Evolutionary conservation across 1,140 invertebrate species (phyloP), one percentile per base, ranked within the genome.

Genomic region (Drosophila neocordata): DNA sequence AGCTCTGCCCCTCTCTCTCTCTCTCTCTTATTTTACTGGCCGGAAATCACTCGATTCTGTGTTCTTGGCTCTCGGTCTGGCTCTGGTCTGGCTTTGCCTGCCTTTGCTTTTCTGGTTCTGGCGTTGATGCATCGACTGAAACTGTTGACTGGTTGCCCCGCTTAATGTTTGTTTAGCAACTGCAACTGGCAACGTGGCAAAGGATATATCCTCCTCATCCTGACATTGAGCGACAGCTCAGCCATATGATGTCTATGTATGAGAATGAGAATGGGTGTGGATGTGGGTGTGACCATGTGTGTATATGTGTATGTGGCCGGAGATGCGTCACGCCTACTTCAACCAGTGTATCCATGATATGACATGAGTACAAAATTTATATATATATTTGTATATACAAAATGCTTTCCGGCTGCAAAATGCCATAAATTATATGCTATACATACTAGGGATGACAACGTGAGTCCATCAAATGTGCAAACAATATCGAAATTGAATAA

Each of bases 141-240:
- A 75, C 83, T 87, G 83, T 87, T 87, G 83, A 88, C 83, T 87
- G 71, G 59, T 48, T 48, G 37, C 73, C 71, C 75, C 71, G 75
- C 78, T 87, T 79, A 85, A 88, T 87, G 83, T 87, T 88, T 87
- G 83, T 88, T 87, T 87, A 88, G 83, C 72, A 87, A 87, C 79
- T 88, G 75, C 83, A 87, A 61, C 70, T 63, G 77, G 64, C 74
- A 57, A 35, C 22, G 7, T 62, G 63, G 18, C 67, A 62, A 51
- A 61, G 61, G 41, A 62, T 60, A 63, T 35, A 24, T 34, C 9
- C 22, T 37, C 6, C 53, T 56, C 22, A 11, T 27, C 56, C 53
- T 56, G 78, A 71, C 69, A 76, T 76, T 76, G 83, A 88, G 68
- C 84, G 79, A 83, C 79, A 87, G 72, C 55, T 72, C 60, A 48